Conservation (phyloP, 2,888 invertebrate species). For the Salticus scenicus region DNA sequence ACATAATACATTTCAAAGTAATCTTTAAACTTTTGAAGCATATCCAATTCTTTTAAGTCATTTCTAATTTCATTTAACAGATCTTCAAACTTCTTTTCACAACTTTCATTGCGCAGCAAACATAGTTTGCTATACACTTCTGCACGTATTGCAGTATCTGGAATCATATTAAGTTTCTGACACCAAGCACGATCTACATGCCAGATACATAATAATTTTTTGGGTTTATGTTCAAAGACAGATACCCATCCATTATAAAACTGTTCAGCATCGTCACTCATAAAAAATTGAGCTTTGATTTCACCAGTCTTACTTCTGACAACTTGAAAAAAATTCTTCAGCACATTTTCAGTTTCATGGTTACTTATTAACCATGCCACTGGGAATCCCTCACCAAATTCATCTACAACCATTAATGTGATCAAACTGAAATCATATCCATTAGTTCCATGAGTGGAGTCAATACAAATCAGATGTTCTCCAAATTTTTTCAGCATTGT, state of each 20-base stretch:
- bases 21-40: too few species aligned
- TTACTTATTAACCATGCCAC: too few species aligned
- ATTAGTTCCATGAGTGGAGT: slow-evolving; percentile 50
- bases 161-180: too few species aligned
- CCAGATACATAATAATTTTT: background rate
- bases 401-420: slow-evolving; percentile 15
- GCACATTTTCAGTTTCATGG: too few species aligned
- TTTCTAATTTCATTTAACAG: background rate
- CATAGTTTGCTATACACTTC: too few species aligned
- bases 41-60: too few species aligned
- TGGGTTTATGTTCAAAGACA: slow-evolving; percentile 36
- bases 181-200: too few species aligned
- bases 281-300: slow-evolving; percentile 29
- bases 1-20: slow-evolving; percentile 19
- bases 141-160: too few species aligned
- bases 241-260: slow-evolving; percentile 69
- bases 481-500: too few species aligned
- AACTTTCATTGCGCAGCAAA: too few species aligned
- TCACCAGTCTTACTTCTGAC: background rate
- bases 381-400: too few species aligned
- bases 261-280: slow-evolving; percentile 69
- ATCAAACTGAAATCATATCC: slow-evolving; percentile 47
- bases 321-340: too few species aligned
- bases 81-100: background rate
- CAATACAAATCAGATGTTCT: background rate